phyloP scores from a whole-genome alignment of 2,113 vertebrate genomes.

The Oryzias curvinotus region DNA sequence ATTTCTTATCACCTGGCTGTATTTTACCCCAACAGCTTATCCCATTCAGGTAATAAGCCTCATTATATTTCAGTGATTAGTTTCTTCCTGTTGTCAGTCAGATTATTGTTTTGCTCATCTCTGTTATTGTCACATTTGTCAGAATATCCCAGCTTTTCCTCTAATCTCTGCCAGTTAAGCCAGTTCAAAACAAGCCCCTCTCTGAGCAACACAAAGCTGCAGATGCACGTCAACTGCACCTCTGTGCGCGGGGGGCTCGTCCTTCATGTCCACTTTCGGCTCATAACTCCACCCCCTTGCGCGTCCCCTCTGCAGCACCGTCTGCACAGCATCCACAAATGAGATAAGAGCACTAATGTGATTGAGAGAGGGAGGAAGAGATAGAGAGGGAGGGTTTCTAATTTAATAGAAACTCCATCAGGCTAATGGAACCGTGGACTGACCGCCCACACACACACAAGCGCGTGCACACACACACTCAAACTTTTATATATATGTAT shows the following conservation, averaged over 20 bases:
- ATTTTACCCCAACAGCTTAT: too few species aligned
- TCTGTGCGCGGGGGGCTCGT: slow-evolving; percentile 43
- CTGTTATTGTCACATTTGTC: too few species aligned
- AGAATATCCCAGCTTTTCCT: too few species aligned
- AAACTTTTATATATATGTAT: slow-evolving; percentile 15
- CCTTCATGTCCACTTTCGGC: slow-evolving; percentile 61
- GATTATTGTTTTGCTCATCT: too few species aligned
- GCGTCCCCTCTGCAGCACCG: slow-evolving; percentile 10
- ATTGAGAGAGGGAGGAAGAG: slow-evolving; percentile 66
- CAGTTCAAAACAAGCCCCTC: too few species aligned
- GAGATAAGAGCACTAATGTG: slow-evolving; percentile 81
- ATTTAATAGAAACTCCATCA: slow-evolving; percentile 84
- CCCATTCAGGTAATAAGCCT: too few species aligned
- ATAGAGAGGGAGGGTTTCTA: slow-evolving; percentile 62
- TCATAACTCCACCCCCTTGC: slow-evolving; percentile 54
- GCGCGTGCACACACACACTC: slow-evolving; percentile 16
- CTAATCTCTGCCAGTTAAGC: too few species aligned
- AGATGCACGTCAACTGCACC: too few species aligned
- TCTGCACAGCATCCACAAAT: slow-evolving; percentile 69
- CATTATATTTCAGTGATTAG: too few species aligned
- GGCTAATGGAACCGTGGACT: slow-evolving; percentile 77
- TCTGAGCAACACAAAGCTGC: too few species aligned
- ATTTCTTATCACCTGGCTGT: too few species aligned
- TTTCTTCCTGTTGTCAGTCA: too few species aligned
- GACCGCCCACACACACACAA: slow-evolving; percentile 45